Percentiles rank a stretch among this genome's conserved stretches.
Conservation (phyloP, 2,888 invertebrate species). For the Mylabris sibirica region DNA sequence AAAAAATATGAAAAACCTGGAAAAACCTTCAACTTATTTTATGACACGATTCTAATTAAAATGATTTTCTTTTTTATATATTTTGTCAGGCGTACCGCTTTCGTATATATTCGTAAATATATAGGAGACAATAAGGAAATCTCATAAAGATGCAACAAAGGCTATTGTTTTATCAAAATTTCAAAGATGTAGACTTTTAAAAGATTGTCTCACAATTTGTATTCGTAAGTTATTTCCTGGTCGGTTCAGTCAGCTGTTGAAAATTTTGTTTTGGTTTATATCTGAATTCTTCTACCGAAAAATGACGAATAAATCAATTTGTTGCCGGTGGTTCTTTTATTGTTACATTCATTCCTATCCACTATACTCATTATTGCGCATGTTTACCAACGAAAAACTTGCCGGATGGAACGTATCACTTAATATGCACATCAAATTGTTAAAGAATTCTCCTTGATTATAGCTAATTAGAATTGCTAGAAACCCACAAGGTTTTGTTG, state of each 20-base stretch:
- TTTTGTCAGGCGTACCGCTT: neutral
- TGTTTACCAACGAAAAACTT: too few species aligned
- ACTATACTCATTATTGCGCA: too few species aligned
- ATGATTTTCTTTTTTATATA: neutral
- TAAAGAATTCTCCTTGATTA: too few species aligned
- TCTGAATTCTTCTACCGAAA: constrained; percentile 29
- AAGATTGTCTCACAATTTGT: constrained; percentile 37
- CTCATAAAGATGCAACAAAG: constrained; percentile 34
- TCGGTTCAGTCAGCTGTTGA: constrained; percentile 37
- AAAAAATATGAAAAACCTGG: too few species aligned
- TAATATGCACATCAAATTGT: too few species aligned
- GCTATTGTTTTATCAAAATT: constrained; percentile 24
- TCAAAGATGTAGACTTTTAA: constrained; percentile 17
- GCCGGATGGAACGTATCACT: too few species aligned
- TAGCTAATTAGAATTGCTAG: too few species aligned
- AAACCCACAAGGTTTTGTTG: too few species aligned
- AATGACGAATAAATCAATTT: constrained; percentile 7
- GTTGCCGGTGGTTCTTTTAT: too few species aligned
- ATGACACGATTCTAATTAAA: constrained; percentile 17
- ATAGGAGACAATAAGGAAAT: constrained; percentile 25
- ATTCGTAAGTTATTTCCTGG: constrained; percentile 37
- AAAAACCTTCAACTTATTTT: neutral
- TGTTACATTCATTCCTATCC: too few species aligned
- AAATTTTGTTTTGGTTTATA: constrained; percentile 35
- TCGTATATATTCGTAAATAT: constrained; percentile 11